Conservation (phyloP, 2,888 invertebrate species). For the Sarcophaga carnaria region DNA sequence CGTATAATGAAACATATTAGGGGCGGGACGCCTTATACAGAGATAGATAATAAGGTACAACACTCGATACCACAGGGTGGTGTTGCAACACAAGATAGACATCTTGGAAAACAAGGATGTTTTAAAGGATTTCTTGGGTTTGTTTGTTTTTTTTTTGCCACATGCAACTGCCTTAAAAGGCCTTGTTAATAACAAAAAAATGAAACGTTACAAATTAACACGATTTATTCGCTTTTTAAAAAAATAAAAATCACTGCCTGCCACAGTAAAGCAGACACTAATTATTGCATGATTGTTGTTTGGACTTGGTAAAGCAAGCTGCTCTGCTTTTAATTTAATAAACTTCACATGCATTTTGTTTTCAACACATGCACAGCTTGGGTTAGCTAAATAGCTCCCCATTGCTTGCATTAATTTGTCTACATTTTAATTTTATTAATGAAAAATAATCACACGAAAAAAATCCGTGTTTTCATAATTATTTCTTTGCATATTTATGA, state of each 20-base stretch:
- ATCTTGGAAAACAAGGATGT: constrained; percentile 7
- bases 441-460: neutral
- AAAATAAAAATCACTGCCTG: no score
- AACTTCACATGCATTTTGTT: no score
- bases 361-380: no score
- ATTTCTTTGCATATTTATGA: neutral
- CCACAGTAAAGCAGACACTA: no score
- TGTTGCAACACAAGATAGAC: constrained; percentile 14
- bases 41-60: constrained; percentile 7
- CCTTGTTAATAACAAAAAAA: neutral
- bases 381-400: no score
- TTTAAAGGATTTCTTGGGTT: neutral
- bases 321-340: no score
- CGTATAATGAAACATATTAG: constrained; percentile 29
- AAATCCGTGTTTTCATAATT: no score
- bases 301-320: no score
- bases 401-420: neutral
- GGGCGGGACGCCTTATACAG: neutral
- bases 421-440: neutral
- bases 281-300: no score
- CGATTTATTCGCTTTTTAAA: neutral
- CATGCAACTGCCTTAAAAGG: neutral
- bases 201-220: neutral
- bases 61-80: constrained; percentile 10
- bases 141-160: neutral